phyloP scores from a whole-genome alignment of 2,797 vertebrate genomes.

The Anabas testudineus region DNA sequence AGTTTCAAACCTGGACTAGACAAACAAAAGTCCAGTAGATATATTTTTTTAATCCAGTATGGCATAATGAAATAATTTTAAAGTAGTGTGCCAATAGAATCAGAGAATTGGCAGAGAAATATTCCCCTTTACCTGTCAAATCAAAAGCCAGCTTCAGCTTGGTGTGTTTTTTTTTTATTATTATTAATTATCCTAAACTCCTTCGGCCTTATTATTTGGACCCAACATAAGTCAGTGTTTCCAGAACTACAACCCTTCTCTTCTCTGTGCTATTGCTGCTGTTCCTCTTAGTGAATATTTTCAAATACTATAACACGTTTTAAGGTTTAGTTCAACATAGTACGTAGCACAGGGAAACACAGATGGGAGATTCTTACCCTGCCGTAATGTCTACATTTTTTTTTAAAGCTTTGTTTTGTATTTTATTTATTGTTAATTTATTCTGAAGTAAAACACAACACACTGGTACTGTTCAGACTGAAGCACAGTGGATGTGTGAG shows the following conservation, averaged over 20 bases:
- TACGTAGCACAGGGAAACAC: constrained; percentile 28
- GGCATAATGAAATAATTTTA: not conserved
- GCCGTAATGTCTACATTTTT: constrained; percentile 34
- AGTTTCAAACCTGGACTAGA: no score
- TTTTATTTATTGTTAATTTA: constrained; percentile 82
- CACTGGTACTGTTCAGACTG: constrained; percentile 18
- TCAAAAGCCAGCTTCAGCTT: constrained; percentile 22
- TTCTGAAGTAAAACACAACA: constrained; percentile 52
- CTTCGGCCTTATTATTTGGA: constrained; percentile 38
- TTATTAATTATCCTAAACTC: constrained; percentile 12
- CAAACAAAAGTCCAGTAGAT: no score
- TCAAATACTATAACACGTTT: constrained; percentile 21
- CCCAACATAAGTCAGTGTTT: constrained; percentile 31
- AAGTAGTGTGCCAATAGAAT: not conserved
- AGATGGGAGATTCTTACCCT: constrained; percentile 19
- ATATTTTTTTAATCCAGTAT: no score
- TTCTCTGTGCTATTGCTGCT: constrained; percentile 43
- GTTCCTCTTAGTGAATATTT: constrained; percentile 32
- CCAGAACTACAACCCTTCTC: constrained; percentile 24
- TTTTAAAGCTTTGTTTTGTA: constrained; percentile 33
- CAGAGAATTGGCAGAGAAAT: not conserved
- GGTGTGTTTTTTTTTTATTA: constrained; percentile 4
- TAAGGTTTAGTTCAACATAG: constrained; percentile 23
- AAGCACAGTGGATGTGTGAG: constrained; percentile 17
- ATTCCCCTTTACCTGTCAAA: not conserved